A percentile compares a stretch with the other conserved stretches of the same genome.
phyloP scores from a whole-genome alignment of 2,797 vertebrate species.

The Manis crassicaudata region DNA sequence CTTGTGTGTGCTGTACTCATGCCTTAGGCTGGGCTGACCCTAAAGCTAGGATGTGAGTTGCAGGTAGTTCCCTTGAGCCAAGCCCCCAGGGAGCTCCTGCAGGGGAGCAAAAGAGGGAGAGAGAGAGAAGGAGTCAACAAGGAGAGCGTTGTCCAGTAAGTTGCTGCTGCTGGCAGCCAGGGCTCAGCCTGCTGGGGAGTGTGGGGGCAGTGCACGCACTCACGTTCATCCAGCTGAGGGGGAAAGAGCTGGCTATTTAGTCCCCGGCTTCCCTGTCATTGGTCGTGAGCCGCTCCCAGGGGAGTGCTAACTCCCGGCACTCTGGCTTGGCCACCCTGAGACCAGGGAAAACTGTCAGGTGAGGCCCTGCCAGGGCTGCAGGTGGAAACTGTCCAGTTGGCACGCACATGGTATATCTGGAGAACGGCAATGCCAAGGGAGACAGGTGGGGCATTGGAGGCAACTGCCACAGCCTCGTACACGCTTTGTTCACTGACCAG shows the following conservation, averaged over 20 bases:
- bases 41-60: background rate
- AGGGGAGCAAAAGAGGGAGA: background rate
- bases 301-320: too few species aligned
- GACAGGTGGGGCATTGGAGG: rapidly evolving
- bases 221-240: rapidly evolving
- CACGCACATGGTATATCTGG: too few species aligned
- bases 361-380: rapidly evolving
- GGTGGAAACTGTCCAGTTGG: background rate
- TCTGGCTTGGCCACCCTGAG: background rate
- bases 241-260: background rate
- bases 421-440: background rate
- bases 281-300: too few species aligned
- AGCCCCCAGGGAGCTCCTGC: background rate
- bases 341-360: background rate
- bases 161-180: background rate
- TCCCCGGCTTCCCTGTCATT: rapidly evolving
- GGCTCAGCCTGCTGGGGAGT: background rate
- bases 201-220: too few species aligned
- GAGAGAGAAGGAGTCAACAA: background rate
- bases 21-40: background rate
- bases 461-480: background rate
- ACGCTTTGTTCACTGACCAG: background rate
- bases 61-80: background rate
- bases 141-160: too few species aligned
- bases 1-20: rapidly evolving